Conservation (phyloP, 2,888 invertebrate genomes). For the Amphipyra berbera region DNA sequence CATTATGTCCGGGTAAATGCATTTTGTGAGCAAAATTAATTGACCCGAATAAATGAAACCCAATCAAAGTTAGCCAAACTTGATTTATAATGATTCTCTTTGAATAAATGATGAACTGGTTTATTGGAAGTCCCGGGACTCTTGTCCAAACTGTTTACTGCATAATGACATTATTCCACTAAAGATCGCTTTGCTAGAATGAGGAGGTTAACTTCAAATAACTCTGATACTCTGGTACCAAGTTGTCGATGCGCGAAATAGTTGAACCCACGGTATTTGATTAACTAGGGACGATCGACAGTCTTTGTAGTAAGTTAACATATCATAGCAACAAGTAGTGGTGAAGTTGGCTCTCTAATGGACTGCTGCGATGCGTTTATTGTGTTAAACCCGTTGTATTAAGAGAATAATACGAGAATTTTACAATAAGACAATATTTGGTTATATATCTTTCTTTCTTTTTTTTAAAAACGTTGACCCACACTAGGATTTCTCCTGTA, state of each 20-base stretch:
- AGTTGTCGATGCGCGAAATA: constrained; percentile 42
- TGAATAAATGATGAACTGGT: neutral
- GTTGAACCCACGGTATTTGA: constrained; percentile 39
- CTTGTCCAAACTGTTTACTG: constrained; percentile 22
- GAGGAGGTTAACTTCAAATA: constrained; percentile 39
- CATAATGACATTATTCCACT: constrained; percentile 36
- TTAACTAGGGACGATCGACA: constrained; percentile 10
- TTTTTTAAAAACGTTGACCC: too few relatives aligned
- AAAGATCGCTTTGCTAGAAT: constrained; percentile 25
- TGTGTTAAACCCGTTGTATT: too few relatives aligned
- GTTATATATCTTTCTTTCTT: too few relatives aligned
- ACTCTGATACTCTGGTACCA: constrained; percentile 26
- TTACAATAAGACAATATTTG: too few relatives aligned
- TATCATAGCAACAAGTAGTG: neutral
- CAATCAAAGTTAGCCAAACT: neutral
- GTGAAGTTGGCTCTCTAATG: too few relatives aligned
- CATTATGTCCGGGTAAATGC: constrained; percentile 2
- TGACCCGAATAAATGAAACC: neutral
- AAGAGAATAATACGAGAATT: too few relatives aligned
- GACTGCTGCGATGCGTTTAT: too few relatives aligned
- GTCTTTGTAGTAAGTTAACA: neutral
- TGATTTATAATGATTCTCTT: neutral
- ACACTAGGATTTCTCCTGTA: too few relatives aligned
- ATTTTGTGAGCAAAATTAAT: constrained; percentile 8
- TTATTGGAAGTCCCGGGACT: neutral